Conservation (phyloP, 53 echinoderm and acorn worm species). For the Antedon mediterranea region DNA sequence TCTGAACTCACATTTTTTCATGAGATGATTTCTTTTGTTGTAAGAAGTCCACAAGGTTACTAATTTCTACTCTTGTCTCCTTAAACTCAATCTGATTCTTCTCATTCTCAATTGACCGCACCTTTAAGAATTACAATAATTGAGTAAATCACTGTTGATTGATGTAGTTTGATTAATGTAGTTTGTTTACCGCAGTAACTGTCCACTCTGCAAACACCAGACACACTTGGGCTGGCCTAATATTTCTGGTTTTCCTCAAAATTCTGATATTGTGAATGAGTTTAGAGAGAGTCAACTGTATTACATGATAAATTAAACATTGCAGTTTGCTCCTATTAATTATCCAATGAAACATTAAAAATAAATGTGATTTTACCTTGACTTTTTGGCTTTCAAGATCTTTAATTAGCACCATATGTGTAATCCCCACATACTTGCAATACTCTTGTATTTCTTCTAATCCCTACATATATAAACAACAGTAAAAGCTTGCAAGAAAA, state of each 20-base stretch:
- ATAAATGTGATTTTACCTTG: constrained; percentile 21
- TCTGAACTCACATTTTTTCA: constrained; percentile 21
- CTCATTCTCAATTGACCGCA: constrained; percentile 61
- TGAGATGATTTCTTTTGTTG: constrained; percentile 26
- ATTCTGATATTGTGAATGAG: too few relatives aligned
- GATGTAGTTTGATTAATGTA: too few relatives aligned
- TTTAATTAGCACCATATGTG: constrained; percentile 64
- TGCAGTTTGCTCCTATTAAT: too few relatives aligned
- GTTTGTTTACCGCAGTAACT: too few relatives aligned
- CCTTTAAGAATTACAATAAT: constrained; percentile 5
- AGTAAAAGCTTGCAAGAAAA: neutral
- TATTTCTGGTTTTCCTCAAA: too few relatives aligned
- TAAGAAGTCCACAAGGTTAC: constrained; percentile 32
- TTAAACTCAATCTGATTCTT: constrained; percentile 25
- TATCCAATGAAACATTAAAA: too few relatives aligned
- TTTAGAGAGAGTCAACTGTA: too few relatives aligned
- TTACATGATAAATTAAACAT: too few relatives aligned
- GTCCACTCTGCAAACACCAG: too few relatives aligned
- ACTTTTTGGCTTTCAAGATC: constrained; percentile 25
- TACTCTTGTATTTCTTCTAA: constrained; percentile 90
- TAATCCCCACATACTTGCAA: constrained; percentile 48
- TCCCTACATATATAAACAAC: constrained; percentile 23
- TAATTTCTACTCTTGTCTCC: constrained; percentile 12
- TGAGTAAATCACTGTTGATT: too few relatives aligned
- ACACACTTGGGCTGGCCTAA: too few relatives aligned